phyloP scores from a whole-genome alignment of 2,797 vertebrate species.

The Hyperoplus immaculatus region DNA sequence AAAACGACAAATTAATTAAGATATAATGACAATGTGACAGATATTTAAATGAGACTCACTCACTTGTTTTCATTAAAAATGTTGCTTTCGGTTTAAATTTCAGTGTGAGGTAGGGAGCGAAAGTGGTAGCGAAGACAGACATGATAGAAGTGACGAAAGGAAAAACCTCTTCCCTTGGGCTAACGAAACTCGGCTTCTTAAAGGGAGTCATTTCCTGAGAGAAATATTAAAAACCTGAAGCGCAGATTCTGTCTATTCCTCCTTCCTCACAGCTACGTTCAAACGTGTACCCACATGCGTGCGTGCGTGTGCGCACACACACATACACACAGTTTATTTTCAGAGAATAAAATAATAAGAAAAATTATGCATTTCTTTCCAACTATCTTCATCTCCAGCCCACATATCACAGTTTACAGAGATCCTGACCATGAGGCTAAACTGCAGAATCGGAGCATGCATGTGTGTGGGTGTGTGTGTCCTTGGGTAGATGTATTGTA shows the following conservation, averaged over 20 bases:
- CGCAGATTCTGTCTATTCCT: conserved; percentile 17
- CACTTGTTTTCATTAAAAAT: conserved; percentile 25
- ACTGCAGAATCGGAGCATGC: conserved; percentile 8
- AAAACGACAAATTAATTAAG: conserved; percentile 38
- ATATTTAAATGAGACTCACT: conserved; percentile 33
- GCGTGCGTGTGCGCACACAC: conserved; percentile 17
- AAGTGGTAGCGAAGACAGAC: conserved; percentile 32
- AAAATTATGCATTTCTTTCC: conserved; percentile 28
- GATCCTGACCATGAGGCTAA: neutral
- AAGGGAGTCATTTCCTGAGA: conserved; percentile 65
- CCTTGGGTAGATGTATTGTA: conserved; percentile 1
- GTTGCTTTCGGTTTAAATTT: conserved; percentile 26
- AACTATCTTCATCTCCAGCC: conserved; percentile 17
- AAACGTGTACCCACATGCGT: neutral
- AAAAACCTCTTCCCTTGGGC: conserved; percentile 55
- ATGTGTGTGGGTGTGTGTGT: conserved; percentile 17
- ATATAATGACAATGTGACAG: conserved; percentile 25
- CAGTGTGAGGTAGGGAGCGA: conserved; percentile 20
- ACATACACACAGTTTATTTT: conserved; percentile 41
- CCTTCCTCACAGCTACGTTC: conserved; percentile 30
- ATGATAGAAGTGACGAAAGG: conserved; percentile 29
- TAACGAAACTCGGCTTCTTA: conserved; percentile 47
- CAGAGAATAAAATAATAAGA: conserved; percentile 21
- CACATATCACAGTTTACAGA: conserved; percentile 7
- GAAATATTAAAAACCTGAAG: conserved; percentile 58